A percentile compares a stretch with the other conserved stretches of the same genome.
Conservation (phyloP, 2,113 vertebrate genomes). For the Daphoenositta chrysoptera region DNA sequence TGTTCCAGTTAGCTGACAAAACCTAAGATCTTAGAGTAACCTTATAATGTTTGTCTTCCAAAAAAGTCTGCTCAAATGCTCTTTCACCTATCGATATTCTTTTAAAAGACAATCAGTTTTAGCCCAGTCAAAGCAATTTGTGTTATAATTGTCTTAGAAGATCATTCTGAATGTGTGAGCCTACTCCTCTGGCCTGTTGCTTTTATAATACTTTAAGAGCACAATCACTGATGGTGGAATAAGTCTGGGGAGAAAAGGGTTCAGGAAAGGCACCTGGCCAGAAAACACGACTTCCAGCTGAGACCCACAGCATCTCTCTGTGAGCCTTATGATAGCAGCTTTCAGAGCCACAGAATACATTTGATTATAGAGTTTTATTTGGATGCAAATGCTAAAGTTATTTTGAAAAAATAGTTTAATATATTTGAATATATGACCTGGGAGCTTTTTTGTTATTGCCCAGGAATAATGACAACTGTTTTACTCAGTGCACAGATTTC, state of each 20-base stretch:
- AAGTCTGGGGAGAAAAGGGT: background rate
- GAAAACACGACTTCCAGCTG: background rate
- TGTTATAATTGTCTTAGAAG: background rate
- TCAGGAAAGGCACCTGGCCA: background rate
- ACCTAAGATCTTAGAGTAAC: background rate
- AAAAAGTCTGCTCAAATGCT: background rate
- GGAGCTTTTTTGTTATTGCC: background rate
- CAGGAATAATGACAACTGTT: background rate
- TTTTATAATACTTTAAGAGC: background rate
- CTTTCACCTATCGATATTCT: background rate
- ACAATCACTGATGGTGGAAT: background rate
- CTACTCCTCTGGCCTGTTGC: background rate
- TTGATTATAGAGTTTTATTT: background rate
- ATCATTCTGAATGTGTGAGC: background rate
- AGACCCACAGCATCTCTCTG: background rate
- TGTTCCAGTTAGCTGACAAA: background rate
- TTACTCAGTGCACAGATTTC: background rate
- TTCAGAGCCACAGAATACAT: background rate
- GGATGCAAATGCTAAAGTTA: background rate
- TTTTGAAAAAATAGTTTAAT: background rate
- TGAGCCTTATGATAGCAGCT: rapidly evolving
- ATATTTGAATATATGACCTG: background rate
- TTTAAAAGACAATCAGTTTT: background rate
- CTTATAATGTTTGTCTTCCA: background rate
- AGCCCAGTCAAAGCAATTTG: background rate